Evolutionary conservation across 2,797 vertebrate species (phyloP), one percentile per base, ranked within the genome.

Genomic region (Apogon talboti): DNA sequence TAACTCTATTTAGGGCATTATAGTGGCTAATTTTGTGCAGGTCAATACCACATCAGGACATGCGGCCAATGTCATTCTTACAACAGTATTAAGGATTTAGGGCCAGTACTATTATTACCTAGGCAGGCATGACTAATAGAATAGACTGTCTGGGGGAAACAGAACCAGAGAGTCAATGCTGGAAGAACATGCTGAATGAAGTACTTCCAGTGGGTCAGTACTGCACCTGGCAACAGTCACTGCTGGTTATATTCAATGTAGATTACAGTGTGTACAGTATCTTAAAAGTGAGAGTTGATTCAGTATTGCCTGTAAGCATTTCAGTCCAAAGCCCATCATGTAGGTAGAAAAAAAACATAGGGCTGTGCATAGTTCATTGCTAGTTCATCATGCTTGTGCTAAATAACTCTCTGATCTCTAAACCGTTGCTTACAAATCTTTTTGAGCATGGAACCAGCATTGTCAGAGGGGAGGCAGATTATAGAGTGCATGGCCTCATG

Each of bases 91-190:
- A 66, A 16, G 66, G 74, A 65, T 60, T 51, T 76, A 33, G 66
- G 58, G 53, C 77, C 46, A 50, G 55, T 67, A 77, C 76, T 70
- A 65, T 76, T 76, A 48, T 61, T 63, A 57, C 33, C 54, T 44
- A 30, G 65, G 35, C 61, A 53, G 47, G 52, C 74, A 69, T 43
- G 51, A 57, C 74, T 66, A 30, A 57, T 30, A 24, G 38, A 30
- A 57, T 30, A 24, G 38, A 56, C 71, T 52, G 79, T 74, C 47
- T 72, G 63, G 37, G 38, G 59, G 47, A 71, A 63, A 52, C 53
- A 50, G 57, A 66, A 71, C 55, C 63, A 63, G 51, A 58, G 59
- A 70, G 61, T 45, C 47, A 48, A 53, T 21, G 60, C 54, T 46
- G 21, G 11, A 13, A 52, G 24, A 18, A 16, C 9, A 38, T 37